Evolutionary conservation across 2,797 vertebrate genomes (phyloP), one percentile per base, ranked within the genome.

Genomic region (Chiloscyllium punctatum): DNA sequence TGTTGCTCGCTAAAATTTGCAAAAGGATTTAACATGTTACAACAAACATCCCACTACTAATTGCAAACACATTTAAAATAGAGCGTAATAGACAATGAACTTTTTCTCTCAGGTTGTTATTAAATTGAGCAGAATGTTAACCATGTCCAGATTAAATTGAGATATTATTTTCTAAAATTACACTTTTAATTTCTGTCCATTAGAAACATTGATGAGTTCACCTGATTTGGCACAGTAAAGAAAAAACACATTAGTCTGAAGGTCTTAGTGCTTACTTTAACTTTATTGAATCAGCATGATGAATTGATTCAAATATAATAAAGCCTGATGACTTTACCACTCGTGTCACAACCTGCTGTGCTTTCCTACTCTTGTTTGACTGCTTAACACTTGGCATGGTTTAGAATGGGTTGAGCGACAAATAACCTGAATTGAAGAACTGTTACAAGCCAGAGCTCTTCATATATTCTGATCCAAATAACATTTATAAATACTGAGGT

Each of bases 61-160:
- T 92, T 92, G 90, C 90, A 92, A 92, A 92, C 90, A 92, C n/a
- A 92, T 69, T 92, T 68, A 69, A 68, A 62, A 37, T 42, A 92
- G 90, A 69, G 90, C 25, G 30, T 8, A 42, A 69, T 42, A 69
- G 66, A 68, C n/a, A 69, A 69, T 68, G 66, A 62, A 13, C 21
- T 42, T 2, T 37, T 69, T 92, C 57, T 69, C 9, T 23, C 8
- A 68, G 7, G 91, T 68, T 92, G n/a, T 92, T 92, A 25, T 57
- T 92, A 92, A 92, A 92, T 68, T 68, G 62, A 6, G 37, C 3
- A 92, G 62, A 92, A 69, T 92, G 62, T 42, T 69, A 92, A 69
- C 90, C n/a, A 92, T n/a, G 4, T 69, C 8, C 66, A 42, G 87
- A 88, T 51, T 88, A 33, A 13, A 88, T 33, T 90, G 57, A n/a